Base-by-base conservation (phyloP, 2,797 vertebrate species). In the Siniperca undulata region DNA sequence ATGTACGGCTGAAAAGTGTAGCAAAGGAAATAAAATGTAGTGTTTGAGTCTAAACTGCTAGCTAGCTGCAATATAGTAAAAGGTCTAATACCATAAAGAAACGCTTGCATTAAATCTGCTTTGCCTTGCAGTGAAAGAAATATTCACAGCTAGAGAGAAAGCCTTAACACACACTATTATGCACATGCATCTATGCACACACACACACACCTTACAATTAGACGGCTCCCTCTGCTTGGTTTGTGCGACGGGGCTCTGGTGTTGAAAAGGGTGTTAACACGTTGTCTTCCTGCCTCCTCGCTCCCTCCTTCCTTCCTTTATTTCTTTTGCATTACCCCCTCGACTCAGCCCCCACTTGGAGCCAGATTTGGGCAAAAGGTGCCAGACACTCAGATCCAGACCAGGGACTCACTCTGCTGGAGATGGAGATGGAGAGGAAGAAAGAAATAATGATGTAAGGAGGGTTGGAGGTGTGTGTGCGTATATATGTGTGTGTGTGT, bases 211-310 rank as follows among this genome's bases (percentile, higher is more conserved):
- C 74, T 91, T 53, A 92, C 93, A 96, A 95, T 95, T 95, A 95
- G 93, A 86, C 83, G 52, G 81, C 74, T 92, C 87, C 88, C 87
- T 85, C 73, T 88, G 88, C 89, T 88, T 46, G 87, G 92, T 83
- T 74, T 83, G 86, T 85, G 83, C 24, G 24, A 81, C 81, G 88
- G 82, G 88, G 90, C 86, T 88, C 84, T 91, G 91, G 92, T 92
- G 92, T 92, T 88, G 91, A 92, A 92, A 87, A 94, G 91, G 90
- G 95, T 95, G 95, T 94, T 94, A 92, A 92, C 94, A 90, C 92
- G 92, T 93, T 88, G 87, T 92, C 89, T 89, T 87, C 77, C 88
- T 85, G 81, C 86, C 78, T 88, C 80, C 86, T 83, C 79, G 59
- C 89, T 89, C 84, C 81, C 76, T 88, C 88, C 76, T 86, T 84